These are phyloP conservation scores for Liopterus haemorrhoidalis DNA, from an alignment of 2,888 invertebrate species.

Conservation along the genomic window DNA sequence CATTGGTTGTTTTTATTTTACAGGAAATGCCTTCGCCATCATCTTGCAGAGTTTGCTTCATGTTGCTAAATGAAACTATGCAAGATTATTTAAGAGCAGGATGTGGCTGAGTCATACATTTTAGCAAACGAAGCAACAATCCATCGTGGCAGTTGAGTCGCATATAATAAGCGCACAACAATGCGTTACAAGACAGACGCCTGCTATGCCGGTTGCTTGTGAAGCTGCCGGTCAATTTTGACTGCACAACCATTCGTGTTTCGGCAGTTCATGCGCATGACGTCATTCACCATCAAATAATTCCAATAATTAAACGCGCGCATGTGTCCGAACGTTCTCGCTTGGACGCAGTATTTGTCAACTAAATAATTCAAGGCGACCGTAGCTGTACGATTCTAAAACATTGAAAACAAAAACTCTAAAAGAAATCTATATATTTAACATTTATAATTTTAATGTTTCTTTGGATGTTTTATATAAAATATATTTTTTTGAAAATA, in stretches of 20 bases:
- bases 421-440: too few relatives aligned
- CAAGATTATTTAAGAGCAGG: too few relatives aligned
- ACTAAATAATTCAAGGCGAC: slow-evolving; percentile 17
- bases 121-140: background rate
- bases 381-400: too few relatives aligned
- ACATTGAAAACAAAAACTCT: too few relatives aligned
- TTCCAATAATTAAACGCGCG: slow-evolving; percentile 18
- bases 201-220: background rate
- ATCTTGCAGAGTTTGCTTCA: too few relatives aligned
- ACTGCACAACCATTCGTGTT: background rate
- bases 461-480: too few relatives aligned
- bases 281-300: slow-evolving; percentile 8
- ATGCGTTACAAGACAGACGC: background rate
- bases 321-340: slow-evolving; percentile 20
- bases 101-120: background rate
- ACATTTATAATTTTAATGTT: too few relatives aligned
- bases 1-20: slow-evolving; percentile 15
- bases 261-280: slow-evolving; percentile 4
- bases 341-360: slow-evolving; percentile 15
- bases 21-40: slow-evolving; percentile 13
- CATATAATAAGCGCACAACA: background rate
- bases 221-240: background rate
- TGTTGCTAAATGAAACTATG: too few relatives aligned
- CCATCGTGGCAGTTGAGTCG: background rate
- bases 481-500: too few relatives aligned